Evolutionary conservation across 2,888 invertebrate species (phyloP).

Genomic region (Xanthorhoe spadicearia): DNA sequence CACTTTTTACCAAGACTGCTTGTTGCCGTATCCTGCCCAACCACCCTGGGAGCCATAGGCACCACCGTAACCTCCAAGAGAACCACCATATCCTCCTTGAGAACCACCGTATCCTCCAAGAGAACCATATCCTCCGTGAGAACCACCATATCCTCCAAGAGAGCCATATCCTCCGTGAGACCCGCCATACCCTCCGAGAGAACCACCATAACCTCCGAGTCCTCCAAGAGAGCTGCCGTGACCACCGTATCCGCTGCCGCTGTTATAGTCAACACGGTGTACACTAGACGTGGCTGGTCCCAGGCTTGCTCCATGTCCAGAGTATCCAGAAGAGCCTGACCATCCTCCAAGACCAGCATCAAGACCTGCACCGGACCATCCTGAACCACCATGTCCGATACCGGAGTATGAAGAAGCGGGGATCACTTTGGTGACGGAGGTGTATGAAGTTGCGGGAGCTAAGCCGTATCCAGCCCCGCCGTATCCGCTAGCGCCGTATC

Average conservation of each 20-base stretch:
- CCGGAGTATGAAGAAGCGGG: conserved; percentile 41
- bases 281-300: conserved; percentile 51
- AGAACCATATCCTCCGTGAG: conserved; percentile 19
- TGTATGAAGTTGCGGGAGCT: conserved; percentile 52
- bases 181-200: conserved; percentile 25
- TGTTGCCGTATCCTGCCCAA: conserved; percentile 36
- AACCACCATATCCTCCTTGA: conserved; percentile 22
- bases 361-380: conserved; percentile 32
- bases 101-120: conserved; percentile 30
- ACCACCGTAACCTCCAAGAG: conserved; percentile 32
- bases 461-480: conserved; percentile 36
- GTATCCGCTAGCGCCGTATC: conserved; percentile 37
- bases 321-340: conserved; percentile 23
- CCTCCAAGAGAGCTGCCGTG: conserved; percentile 16
- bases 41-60: conserved; percentile 25
- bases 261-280: conserved; percentile 42
- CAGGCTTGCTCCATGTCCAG: conserved; percentile 32
- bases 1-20: conserved; percentile 39
- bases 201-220: conserved; percentile 20
- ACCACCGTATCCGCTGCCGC: conserved; percentile 23
- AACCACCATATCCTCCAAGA: conserved; percentile 30
- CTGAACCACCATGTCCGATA: conserved; percentile 32
- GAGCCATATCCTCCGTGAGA: conserved; percentile 34
- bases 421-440: conserved; percentile 51
- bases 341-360: conserved; percentile 33